phyloP scores from a whole-genome alignment of 2,888 invertebrate species.

The Crossocerus cetratus region DNA sequence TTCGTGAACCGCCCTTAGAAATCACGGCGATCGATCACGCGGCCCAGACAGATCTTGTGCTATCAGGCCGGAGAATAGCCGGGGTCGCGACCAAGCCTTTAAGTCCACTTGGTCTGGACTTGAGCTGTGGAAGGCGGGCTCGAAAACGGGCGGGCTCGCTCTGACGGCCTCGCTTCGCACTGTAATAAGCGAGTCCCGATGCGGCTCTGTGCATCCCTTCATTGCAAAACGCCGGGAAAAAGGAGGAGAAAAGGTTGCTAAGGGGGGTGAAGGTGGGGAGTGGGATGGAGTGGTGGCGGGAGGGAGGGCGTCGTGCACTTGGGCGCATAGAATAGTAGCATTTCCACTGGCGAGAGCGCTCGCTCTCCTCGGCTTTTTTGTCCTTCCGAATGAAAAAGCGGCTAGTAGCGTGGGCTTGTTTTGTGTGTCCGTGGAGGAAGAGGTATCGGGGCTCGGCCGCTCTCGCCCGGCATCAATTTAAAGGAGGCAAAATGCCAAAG shows the following conservation, averaged over 20 bases:
- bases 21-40: slow-evolving; percentile 44
- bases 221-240: slow-evolving; percentile 51
- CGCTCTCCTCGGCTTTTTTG: slow-evolving; percentile 29
- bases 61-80: slow-evolving; percentile 13
- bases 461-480: slow-evolving; percentile 47
- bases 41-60: slow-evolving; percentile 23
- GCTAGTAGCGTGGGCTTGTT: slow-evolving; percentile 37
- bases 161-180: slow-evolving; percentile 48
- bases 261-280: neutral
- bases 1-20: neutral
- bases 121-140: slow-evolving; percentile 35
- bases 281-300: neutral
- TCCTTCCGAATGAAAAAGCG: slow-evolving; percentile 48
- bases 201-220: slow-evolving; percentile 37
- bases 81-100: slow-evolving; percentile 40
- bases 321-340: slow-evolving; percentile 40
- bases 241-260: slow-evolving; percentile 21
- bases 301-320: slow-evolving; percentile 30
- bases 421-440: slow-evolving; percentile 35
- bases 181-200: slow-evolving; percentile 50
- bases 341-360: slow-evolving; percentile 49
- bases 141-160: slow-evolving; percentile 13
- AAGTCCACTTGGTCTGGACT: slow-evolving; percentile 21
- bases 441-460: slow-evolving; percentile 44
- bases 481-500: slow-evolving; percentile 58